A percentile compares a stretch with the other conserved stretches of the same genome.
Evolutionary conservation across 2,797 vertebrate species (phyloP).

Genomic region (Sebastes oblongus): DNA sequence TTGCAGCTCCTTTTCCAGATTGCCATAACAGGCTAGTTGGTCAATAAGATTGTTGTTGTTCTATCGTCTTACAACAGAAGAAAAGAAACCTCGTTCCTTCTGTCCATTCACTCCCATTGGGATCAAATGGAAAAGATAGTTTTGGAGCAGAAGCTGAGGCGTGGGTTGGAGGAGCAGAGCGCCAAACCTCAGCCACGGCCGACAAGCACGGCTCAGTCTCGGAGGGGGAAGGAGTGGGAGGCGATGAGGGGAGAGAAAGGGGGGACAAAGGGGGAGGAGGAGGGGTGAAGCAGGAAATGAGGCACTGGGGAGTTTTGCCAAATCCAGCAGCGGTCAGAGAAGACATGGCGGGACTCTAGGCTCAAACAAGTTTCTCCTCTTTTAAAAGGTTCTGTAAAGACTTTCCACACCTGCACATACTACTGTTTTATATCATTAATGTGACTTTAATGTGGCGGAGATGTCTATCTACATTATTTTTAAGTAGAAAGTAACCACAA

Average conservation of each 20-base stretch:
- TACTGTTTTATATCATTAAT: background rate
- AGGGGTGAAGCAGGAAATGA: conserved; percentile 63
- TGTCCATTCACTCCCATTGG: conserved; percentile 31
- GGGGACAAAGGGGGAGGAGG: background rate
- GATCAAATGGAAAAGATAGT: conserved; percentile 64
- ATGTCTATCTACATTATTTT: background rate
- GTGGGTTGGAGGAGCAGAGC: conserved; percentile 59
- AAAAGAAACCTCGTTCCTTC: conserved; percentile 7
- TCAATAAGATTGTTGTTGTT: conserved; percentile 18
- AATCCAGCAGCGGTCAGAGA: conserved; percentile 38
- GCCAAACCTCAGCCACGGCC: conserved; percentile 65
- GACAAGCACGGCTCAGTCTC: conserved; percentile 54
- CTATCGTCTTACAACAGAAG: conserved; percentile 7
- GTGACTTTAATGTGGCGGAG: background rate
- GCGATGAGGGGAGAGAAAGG: conserved; percentile 37
- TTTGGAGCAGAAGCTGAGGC: conserved; percentile 56
- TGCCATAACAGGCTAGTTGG: conserved; percentile 4
- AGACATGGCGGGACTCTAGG: conserved; percentile 4
- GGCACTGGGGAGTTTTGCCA: conserved; percentile 51
- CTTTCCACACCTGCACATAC: background rate
- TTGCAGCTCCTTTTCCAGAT: conserved; percentile 10
- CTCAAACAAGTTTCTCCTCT: conserved; percentile 19
- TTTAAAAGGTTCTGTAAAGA: background rate
- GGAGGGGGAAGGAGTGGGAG: conserved; percentile 50
- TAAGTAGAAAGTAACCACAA: background rate